Conservation (phyloP, 2,888 invertebrate species). For the Morinoia aosen region DNA sequence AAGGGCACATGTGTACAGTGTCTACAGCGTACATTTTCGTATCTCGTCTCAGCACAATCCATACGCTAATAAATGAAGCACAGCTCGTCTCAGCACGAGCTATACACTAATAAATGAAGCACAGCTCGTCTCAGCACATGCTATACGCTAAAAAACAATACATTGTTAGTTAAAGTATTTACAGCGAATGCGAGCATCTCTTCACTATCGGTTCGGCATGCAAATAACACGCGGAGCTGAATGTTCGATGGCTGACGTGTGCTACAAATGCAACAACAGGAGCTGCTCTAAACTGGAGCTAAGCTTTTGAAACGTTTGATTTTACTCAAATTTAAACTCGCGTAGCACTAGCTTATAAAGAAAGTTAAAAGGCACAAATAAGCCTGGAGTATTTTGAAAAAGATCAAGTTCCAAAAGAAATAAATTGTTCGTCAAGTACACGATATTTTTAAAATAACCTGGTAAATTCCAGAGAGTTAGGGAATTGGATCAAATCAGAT, state of each 20-base stretch:
- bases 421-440: background rate
- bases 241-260: background rate
- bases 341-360: background rate
- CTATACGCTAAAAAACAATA: too few species aligned
- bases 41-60: too few species aligned
- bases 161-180: background rate
- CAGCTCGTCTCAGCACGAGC: too few species aligned
- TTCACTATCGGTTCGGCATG: background rate
- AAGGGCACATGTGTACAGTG: too few species aligned
- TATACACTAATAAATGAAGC: too few species aligned
- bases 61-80: too few species aligned
- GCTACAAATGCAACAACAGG: background rate
- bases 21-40: too few species aligned
- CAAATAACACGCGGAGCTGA: background rate
- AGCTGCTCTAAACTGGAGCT: background rate
- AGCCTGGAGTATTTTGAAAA: background rate
- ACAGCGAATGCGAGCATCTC: background rate
- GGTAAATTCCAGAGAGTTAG: too few species aligned
- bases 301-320: background rate
- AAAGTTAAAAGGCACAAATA: background rate
- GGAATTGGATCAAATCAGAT: too few species aligned
- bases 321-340: background rate
- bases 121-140: too few species aligned
- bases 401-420: background rate
- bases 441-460: too few species aligned